These are phyloP conservation scores for Hippopotamus amphibius DNA, from an alignment of 2,113 vertebrate species.

Conservation along the genomic window DNA sequence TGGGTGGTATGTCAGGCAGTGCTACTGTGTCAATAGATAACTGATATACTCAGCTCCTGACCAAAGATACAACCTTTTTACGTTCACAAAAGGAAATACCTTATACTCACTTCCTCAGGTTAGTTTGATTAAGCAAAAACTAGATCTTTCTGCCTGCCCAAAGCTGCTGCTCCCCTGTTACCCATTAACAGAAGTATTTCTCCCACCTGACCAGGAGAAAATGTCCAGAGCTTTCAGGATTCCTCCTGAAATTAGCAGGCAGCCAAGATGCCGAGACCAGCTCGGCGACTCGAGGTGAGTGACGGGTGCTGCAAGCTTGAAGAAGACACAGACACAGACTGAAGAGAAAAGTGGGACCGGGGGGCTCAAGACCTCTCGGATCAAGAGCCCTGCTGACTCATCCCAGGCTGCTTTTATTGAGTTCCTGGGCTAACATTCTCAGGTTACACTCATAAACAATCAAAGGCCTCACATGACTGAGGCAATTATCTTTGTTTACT, in stretches of 20 bases:
- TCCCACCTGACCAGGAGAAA: not conserved
- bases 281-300: too few relatives aligned
- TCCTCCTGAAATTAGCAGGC: not conserved
- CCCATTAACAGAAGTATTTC: accelerated
- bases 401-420: too few relatives aligned
- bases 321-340: too few relatives aligned
- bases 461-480: too few relatives aligned
- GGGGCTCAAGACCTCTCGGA: too few relatives aligned
- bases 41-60: not conserved
- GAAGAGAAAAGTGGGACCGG: too few relatives aligned
- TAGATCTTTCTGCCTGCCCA: not conserved
- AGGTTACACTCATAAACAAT: too few relatives aligned
- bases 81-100: not conserved
- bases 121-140: not conserved
- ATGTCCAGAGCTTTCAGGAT: not conserved
- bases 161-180: not conserved
- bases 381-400: too few relatives aligned
- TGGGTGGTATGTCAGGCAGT: not conserved
- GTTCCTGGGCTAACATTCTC: too few relatives aligned
- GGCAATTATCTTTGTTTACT: too few relatives aligned
- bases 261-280: too few relatives aligned
- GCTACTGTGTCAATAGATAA: not conserved
- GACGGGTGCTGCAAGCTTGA: too few relatives aligned
- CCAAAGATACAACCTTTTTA: not conserved
- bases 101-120: not conserved